These are phyloP conservation scores for Heliconius hortense DNA, from an alignment of 2,888 invertebrate species.

Conservation along the genomic window DNA sequence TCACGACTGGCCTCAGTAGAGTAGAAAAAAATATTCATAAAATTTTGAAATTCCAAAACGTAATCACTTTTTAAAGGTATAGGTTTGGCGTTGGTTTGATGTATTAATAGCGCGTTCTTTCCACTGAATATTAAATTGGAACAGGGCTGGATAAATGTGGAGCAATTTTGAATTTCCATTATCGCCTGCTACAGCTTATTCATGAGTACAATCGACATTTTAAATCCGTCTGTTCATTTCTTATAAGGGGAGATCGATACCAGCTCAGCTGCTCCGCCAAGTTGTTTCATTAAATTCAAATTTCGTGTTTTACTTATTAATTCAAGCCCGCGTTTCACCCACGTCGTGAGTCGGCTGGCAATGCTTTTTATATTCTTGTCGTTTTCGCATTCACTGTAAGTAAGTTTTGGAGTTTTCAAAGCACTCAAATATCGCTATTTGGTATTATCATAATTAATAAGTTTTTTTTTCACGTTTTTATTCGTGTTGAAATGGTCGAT, in stretches of 20 bases:
- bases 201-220: slow-evolving; percentile 43
- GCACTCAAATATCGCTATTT: slow-evolving; percentile 45
- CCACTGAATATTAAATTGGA: slow-evolving; percentile 36
- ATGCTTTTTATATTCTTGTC: slow-evolving; percentile 71
- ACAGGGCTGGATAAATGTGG: slow-evolving; percentile 35
- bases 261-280: slow-evolving; percentile 76
- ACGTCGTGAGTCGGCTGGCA: slow-evolving; percentile 59
- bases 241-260: slow-evolving; percentile 70
- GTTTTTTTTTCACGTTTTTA: slow-evolving; percentile 19
- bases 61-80: slow-evolving; percentile 24
- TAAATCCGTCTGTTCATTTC: slow-evolving; percentile 55
- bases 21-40: slow-evolving; percentile 1
- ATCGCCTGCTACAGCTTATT: slow-evolving; percentile 39
- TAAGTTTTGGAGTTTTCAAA: slow-evolving; percentile 51
- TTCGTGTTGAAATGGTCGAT: background rate
- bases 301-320: slow-evolving; percentile 83
- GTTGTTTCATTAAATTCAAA: slow-evolving; percentile 83
- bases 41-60: slow-evolving; percentile 2
- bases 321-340: slow-evolving; percentile 72
- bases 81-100: slow-evolving; percentile 15
- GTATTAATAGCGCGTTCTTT: slow-evolving; percentile 31
- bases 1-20: too few species aligned
- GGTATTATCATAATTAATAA: slow-evolving; percentile 34
- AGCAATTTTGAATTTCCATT: slow-evolving; percentile 43
- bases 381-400: slow-evolving; percentile 49